Conservation (phyloP, 2,888 invertebrate genomes). For the Leptinotarsa haldemani region DNA sequence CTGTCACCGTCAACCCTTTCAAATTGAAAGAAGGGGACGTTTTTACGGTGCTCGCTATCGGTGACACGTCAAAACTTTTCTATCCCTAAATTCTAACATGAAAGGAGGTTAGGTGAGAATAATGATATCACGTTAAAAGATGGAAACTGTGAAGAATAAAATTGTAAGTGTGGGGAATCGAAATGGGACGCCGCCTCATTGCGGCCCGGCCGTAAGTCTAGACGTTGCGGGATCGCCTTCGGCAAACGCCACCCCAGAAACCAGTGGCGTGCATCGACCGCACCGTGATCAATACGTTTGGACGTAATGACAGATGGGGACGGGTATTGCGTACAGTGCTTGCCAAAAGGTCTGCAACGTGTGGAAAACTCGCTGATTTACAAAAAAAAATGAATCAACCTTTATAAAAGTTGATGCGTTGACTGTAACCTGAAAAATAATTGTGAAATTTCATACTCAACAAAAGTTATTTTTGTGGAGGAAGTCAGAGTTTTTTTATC, state of each 20-base stretch:
- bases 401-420: too few relatives aligned
- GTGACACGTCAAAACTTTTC: not conserved
- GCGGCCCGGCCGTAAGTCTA: constrained; percentile 41
- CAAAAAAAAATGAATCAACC: too few relatives aligned
- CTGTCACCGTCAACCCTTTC: constrained; percentile 2
- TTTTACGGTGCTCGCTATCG: not conserved
- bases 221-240: constrained; percentile 48
- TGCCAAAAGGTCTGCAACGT: too few relatives aligned
- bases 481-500: too few relatives aligned
- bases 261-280: constrained; percentile 52
- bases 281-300: constrained; percentile 4
- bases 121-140: not conserved
- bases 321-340: too few relatives aligned
- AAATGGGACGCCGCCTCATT: not conserved
- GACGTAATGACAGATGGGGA: constrained; percentile 5
- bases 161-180: too few relatives aligned
- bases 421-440: too few relatives aligned
- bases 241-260: constrained; percentile 52
- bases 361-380: too few relatives aligned
- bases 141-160: not conserved
- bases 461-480: too few relatives aligned
- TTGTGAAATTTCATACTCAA: too few relatives aligned
- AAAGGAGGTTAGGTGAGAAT: not conserved
- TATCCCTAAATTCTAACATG: not conserved
- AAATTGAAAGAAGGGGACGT: not conserved